Conservation (phyloP, 2,113 vertebrate species). For the Rynchops niger region DNA sequence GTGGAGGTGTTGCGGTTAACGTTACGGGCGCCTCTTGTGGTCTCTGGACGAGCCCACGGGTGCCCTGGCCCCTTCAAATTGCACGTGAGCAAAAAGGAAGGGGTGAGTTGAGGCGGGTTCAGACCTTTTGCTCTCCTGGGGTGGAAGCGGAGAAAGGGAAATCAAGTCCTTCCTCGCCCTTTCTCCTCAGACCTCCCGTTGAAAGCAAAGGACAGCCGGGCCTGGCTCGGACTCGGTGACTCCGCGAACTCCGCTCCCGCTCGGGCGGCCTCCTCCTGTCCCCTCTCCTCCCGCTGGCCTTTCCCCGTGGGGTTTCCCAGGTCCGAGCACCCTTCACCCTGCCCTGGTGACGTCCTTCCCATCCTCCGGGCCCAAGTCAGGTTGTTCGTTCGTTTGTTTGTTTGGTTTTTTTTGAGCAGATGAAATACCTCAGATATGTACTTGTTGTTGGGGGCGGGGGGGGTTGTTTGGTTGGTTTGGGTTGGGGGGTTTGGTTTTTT, state of each 20-base stretch:
- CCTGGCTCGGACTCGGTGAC: not conserved
- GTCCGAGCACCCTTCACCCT: not conserved
- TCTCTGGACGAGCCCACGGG: not conserved
- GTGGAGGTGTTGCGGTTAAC: accelerated
- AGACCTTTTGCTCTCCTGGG: not conserved
- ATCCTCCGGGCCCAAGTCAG: constrained; percentile 34
- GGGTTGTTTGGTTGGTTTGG: constrained; percentile 40
- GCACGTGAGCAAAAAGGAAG: not conserved
- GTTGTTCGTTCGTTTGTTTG: no score
- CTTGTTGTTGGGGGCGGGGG: constrained; percentile 70
- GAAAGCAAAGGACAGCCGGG: not conserved
- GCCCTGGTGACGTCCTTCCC: constrained; percentile 32
- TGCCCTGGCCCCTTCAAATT: not conserved
- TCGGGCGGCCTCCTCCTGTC: not conserved
- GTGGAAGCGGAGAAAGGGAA: not conserved
- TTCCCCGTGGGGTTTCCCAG: not conserved
- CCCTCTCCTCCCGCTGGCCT: not conserved
- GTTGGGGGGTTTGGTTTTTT: not conserved
- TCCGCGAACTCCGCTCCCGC: not conserved
- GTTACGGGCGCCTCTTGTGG: accelerated
- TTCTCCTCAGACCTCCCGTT: not conserved
- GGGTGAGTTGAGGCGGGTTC: not conserved
- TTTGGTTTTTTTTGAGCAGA: constrained; percentile 61
- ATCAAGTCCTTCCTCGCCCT: not conserved
- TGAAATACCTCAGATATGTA: constrained; percentile 82